Percentiles rank a stretch among this genome's conserved stretches.
These are phyloP conservation scores for Drosophila ercepeae DNA, from an alignment of 1,140 invertebrate genomes.

Conservation along the genomic window DNA sequence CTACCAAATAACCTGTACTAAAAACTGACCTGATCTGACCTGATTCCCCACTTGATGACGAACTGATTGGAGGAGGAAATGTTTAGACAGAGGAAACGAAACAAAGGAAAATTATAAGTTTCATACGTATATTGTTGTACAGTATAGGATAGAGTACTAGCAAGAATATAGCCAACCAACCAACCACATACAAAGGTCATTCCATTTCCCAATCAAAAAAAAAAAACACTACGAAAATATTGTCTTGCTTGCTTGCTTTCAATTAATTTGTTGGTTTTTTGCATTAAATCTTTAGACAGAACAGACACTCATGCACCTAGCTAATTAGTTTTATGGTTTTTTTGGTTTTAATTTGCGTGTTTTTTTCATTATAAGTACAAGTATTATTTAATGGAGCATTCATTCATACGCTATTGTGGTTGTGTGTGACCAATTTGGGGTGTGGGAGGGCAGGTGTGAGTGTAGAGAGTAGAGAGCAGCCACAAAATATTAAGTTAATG, in stretches of 20 bases:
- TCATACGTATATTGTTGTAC: slow-evolving; percentile 23
- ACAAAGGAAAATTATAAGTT: slow-evolving; percentile 34
- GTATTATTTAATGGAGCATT: slow-evolving; percentile 52
- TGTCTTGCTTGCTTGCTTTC: slow-evolving; percentile 43
- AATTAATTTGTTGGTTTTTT: slow-evolving; percentile 6
- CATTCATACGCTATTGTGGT: slow-evolving; percentile 62
- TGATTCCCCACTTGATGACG: slow-evolving; percentile 55
- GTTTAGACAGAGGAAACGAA: slow-evolving; percentile 44
- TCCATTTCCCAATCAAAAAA: slow-evolving; percentile 47
- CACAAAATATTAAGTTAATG: slow-evolving; percentile 46
- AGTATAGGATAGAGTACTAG: slow-evolving; percentile 26
- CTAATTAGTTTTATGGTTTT: slow-evolving; percentile 60
- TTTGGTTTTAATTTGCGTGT: slow-evolving; percentile 6
- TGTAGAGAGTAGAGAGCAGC: slow-evolving; percentile 36
- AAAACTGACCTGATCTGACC: slow-evolving; percentile 38
- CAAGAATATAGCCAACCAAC: slow-evolving; percentile 38
- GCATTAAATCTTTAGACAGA: slow-evolving; percentile 55
- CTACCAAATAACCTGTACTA: slow-evolving; percentile 22
- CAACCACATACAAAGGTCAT: slow-evolving; percentile 49
- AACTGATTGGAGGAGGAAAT: slow-evolving; percentile 60
- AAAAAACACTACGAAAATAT: slow-evolving; percentile 38
- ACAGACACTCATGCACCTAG: slow-evolving; percentile 74
- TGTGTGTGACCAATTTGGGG: neutral
- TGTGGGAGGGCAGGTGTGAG: neutral
- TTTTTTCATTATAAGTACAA: slow-evolving; percentile 29